Evolutionary conservation across 2,113 vertebrate species (phyloP).

Genomic region (Alethe castanea): DNA sequence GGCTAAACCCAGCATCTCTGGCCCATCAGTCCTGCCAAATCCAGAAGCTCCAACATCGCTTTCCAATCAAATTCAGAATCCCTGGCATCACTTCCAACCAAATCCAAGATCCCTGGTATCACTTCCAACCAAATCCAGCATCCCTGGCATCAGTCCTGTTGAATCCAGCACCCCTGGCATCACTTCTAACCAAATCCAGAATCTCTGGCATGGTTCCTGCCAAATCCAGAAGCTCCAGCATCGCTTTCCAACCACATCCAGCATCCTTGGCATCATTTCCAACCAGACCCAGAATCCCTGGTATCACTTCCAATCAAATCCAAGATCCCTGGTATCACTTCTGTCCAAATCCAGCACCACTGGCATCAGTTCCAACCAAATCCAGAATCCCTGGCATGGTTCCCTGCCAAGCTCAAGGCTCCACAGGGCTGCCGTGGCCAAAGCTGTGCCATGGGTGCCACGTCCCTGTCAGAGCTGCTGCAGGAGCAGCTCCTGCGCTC

Average conservation of each 20-base stretch:
- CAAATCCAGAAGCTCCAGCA: background rate
- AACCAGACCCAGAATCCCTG: too few relatives aligned
- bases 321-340: rapidly evolving
- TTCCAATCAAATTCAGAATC: too few relatives aligned
- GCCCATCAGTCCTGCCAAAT: background rate
- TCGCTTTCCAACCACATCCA: too few relatives aligned
- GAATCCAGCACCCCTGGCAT: too few relatives aligned
- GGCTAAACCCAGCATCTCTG: too few relatives aligned
- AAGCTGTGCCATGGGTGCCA: rapidly evolving
- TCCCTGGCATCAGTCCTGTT: too few relatives aligned
- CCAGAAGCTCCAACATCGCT: too few relatives aligned
- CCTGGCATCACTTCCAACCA: too few relatives aligned
- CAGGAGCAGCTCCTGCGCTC: rapidly evolving
- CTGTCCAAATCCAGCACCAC: rapidly evolving
- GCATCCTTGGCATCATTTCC: rapidly evolving
- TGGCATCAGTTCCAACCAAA: background rate
- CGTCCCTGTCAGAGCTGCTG: background rate
- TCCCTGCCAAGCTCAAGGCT: background rate
- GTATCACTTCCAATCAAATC: rapidly evolving
- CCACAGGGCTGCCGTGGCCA: rapidly evolving
- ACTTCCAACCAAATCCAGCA: too few relatives aligned
- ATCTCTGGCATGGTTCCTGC: too few relatives aligned
- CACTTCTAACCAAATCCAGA: too few relatives aligned
- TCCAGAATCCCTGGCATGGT: background rate
- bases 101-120: too few relatives aligned